Base-by-base conservation (phyloP, 2,888 invertebrate genomes). In the Euplagia quadripunctaria region DNA sequence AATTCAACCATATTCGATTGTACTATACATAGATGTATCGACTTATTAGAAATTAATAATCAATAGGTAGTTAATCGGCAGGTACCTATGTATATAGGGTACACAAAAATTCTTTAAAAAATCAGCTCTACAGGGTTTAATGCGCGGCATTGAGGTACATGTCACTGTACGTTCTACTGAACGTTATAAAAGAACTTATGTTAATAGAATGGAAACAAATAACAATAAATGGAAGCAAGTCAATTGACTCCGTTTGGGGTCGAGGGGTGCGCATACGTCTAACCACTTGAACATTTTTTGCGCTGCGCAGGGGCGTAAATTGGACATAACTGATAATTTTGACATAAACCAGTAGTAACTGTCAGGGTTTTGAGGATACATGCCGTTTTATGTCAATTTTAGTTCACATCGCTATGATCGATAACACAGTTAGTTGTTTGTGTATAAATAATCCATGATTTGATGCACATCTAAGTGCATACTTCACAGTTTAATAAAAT, bases 341-440 rank as follows among this genome's bases (percentile, higher is more conserved):
- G 94, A 95, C 95, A 90, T 94, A 90, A 94, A 94, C 91, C 95
- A 95, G 94, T 88, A 90, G 93, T 92, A 89, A 91, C 91, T 93
- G 94, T 94, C 94, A 90, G 77, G 79, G 85, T 89, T 90, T 89
- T 88, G 88, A 89, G 88, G 89, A 89, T 91, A 87, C 81, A 85
- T 42, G 81, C 85, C 89, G 92, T 90, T 95, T 94, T 92, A 91
- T 93, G 94, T 94, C 94, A 92, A 85, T 91, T 93, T 91, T 92
- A 87, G 84, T 88, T 67, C 68, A 64, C 73, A 79, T 76, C 74
- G 80, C 83, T 74, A 83, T 93, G 92, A 94, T 92, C 88, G 90
- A 94, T 94, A 67, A 67, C 66, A n/a, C 0, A 42, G 16, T 12
- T 17, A 42, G 41, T 17, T 17, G 17, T 42, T 16, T 64, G 61